Evolutionary conservation across 1,140 invertebrate species (phyloP), one percentile per base, ranked within the genome.

Genomic region (Papilio machaon): DNA sequence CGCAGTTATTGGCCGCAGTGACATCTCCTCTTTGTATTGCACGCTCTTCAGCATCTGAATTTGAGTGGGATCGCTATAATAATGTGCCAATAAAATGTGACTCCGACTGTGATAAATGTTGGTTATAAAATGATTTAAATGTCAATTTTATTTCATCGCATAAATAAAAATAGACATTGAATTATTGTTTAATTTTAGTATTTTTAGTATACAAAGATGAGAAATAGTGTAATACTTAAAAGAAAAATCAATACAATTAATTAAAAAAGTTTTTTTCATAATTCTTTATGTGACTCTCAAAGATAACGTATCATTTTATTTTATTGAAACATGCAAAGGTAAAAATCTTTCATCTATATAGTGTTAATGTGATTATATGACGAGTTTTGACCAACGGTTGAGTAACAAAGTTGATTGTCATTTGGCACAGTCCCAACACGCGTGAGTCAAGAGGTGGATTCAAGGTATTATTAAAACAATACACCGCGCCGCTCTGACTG

Each of bases 11-110:
- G 82, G 38, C 47, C 79, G 76, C 78, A 81, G 73, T 81, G 81
- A 85, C 83, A 81, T 82, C 82, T 81, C 73, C 76, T 80, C 67
- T 79, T 76, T 58, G 47, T 81, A 73, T 77, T 81, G 74, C 54
- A 81, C 60, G 60, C 46, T 67, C 58, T 46, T 38, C 54, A 35
- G 47, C 74, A 79, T 64, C 60, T 79, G 77, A 67, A n/a, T 79
- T 79, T 58, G 58, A 67, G 77, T 79, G 58, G 77, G 58, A 79
- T 67, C 46, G 60, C 35, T 35, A 30, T 67, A 38, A 79, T 64
- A 79, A 64, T 47, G 46, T 43, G 17, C 77, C 77, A 79, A 79
- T 79, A 79, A 79, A 79, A 79, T 67, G 60, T 17, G 46, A 47
- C 77, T 15, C 30, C 74, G 58, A 47, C n/a, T 46, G 60, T 60